Base-by-base conservation (phyloP, 2,797 vertebrate genomes). In the Selene dorsalis region DNA sequence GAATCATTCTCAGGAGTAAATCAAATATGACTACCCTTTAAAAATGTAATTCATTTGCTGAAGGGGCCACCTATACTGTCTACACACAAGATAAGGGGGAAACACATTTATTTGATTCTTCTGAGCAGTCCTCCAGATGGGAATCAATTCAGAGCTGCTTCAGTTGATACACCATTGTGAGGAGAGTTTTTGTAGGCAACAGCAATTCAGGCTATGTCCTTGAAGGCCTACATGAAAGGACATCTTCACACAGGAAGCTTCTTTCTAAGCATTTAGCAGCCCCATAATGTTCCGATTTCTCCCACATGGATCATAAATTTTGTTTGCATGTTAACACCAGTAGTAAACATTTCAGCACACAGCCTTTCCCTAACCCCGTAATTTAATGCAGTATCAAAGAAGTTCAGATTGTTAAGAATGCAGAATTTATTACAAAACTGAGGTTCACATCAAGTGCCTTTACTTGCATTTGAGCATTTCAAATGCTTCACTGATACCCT, bases 221-320 rank as follows among this genome's bases (percentile, higher is more conserved):
- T 81, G 74, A 75, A 88, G 75, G 79, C 71, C 58, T 70, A 86
- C 17, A 82, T 84, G 71, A 89, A 87, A 89, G 79, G 58, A 64
- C 1, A 43, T 53, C 60, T 74, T 69, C 28, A 50, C 32, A 59
- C 63, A 55, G 70, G 45, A 53, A 62, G 52, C 22, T 17, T 50
- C 65, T 77, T 77, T 69, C 68, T 41, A 30, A 62, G 4, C 10
- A 73, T 69, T 56, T 68, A 69, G 55, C 69, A 70, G 30, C 64
- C 45, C 58, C 39, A 35, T 35, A 8, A 16, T 18, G 66, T 73
- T 70, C 57, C 0, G 12, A 30, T 73, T 61, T 69, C 65, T 75
- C 71, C 78, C 57, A 79, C 53, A 56, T 80, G 68, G 72, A 85
- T 88, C 83, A 68, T 50, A 84, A 64, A 77, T 79, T 78, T 56